Base-by-base conservation (phyloP, 2,888 invertebrate species). In the Clunio marinus region DNA sequence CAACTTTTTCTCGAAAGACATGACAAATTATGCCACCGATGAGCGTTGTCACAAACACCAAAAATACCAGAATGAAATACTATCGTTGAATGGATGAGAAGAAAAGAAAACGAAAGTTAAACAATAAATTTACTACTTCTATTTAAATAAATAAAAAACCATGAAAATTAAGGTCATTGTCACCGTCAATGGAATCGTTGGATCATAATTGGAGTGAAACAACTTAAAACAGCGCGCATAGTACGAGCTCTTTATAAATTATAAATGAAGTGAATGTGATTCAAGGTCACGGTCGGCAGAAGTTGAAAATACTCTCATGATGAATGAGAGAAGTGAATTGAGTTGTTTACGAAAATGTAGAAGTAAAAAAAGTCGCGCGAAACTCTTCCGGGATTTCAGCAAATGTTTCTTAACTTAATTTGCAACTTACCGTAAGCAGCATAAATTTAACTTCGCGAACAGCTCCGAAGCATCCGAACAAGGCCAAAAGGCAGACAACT, bases 401-500 rank as follows among this genome's bases (percentile, higher is more conserved):
- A 17, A 17, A 17, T 15, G 4, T 55, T 22, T 24, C 25, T 55
- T 55, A 3, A 20, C 2, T 22, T 55, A 20, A 20, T 35, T 60
- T n/a, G n/a, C 69, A 69, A 80, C 86, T 82, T 80, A 95, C 95
- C 81, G 91, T 91, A 69, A 95, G 83, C 59, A 96, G 84, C 86
- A 96, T 88, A 79, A 95, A 96, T 78, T 93, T 90, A 75, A 95
- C 89, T 83, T 96, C 96, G 77, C 89, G 91, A 57, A 91, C 87
- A n/a, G 96, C 93, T 55, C 96, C 96, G 74, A 93, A 84, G 79
- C 95, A 96, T 69, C 96, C 96, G 71, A 96, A 85, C 77, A 95
- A 88, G 8, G 96, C 89, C 67, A 96, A 84, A 71, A 95, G 75
- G 73, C 91, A 86, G 70, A 93, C 87, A 70, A 91, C 82, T 32